Evolutionary conservation across 2,888 invertebrate species (phyloP), one percentile per base, ranked within the genome.

Genomic region (Lottia gigantea): DNA sequence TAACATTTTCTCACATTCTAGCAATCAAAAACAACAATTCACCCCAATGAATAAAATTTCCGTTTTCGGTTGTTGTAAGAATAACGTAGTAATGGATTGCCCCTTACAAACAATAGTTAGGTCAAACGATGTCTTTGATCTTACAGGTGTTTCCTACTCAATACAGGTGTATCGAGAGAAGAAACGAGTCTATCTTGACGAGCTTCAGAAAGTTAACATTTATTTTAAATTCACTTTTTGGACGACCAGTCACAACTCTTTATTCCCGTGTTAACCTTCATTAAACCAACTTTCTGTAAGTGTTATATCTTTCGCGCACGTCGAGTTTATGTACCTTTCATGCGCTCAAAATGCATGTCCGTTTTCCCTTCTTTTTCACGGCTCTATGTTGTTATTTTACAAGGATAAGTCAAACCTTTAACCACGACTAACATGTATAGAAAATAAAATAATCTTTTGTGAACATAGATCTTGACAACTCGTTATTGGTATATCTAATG

Each of bases 71-170:
- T 46, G 46, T 65, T 46, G 19, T 45, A 65, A 23, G 40, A 69
- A 69, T 64, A 46, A 65, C 46, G 45, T 64, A 64, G 64, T 69
- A 69, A 69, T 65, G 55, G 64, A 49, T 64, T 64, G 65, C 64
- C 49, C 65, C 61, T 55, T 61, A 16, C 25, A 64, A 64, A 69
- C 69, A 69, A 69, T 55, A 65, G 69, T 25, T 26, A 40, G 61
- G 65, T 47, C 19, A 40, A 40, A 45, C 49, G 55, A 55, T 45
- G 31, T 25, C 69, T 69, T 69, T 69, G 69, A 69, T 61, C 49
- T 69, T 40, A 63, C 69, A 69, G 69, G 69, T 69, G 69, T 69
- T 69, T 61, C 64, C 64, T 40, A 49, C 26, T 45, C 61, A 19
- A 64, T 63, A 69, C 69, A 69, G 69, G 69, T 69, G 69, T 61